Evolutionary conservation across 1,140 invertebrate species (phyloP).

Genomic region (Brachionus asplanchnoidis): DNA sequence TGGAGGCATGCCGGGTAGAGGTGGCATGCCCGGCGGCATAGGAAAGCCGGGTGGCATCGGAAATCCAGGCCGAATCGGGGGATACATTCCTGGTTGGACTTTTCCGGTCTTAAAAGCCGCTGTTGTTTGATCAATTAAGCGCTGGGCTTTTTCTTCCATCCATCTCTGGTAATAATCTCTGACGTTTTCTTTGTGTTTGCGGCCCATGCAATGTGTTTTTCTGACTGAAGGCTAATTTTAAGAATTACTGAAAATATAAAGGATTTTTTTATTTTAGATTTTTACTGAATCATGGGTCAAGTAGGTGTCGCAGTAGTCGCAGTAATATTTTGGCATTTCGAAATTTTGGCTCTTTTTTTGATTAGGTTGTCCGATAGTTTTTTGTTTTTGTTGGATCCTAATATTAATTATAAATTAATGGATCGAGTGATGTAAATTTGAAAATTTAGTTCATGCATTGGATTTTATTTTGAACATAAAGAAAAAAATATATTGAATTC

Average conservation of each 20-base stretch:
- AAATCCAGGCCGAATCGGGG: not conserved
- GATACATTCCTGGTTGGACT: conserved; percentile 7
- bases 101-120: conserved; percentile 41
- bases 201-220: conserved; percentile 96
- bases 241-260: not conserved
- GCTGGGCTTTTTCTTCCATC: conserved; percentile 98
- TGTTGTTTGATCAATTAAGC: conserved; percentile 33
- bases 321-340: conserved; percentile 77
- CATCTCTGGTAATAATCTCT: conserved; percentile 99
- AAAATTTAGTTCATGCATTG: not conserved
- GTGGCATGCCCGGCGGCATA: conserved; percentile 27
- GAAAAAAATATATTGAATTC: not conserved
- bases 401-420: not conserved
- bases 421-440: not conserved
- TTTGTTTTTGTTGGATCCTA: not conserved
- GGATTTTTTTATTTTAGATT: conserved; percentile 43
- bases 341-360: not conserved
- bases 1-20: conserved; percentile 24
- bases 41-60: conserved; percentile 26
- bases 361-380: not conserved
- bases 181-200: conserved; percentile 99
- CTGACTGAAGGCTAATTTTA: conserved; percentile 76
- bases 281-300: conserved; percentile 89
- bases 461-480: not conserved
- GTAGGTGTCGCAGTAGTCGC: conserved; percentile 99